Base-by-base conservation (phyloP, 2,797 vertebrate species). In the Betta splendens region DNA sequence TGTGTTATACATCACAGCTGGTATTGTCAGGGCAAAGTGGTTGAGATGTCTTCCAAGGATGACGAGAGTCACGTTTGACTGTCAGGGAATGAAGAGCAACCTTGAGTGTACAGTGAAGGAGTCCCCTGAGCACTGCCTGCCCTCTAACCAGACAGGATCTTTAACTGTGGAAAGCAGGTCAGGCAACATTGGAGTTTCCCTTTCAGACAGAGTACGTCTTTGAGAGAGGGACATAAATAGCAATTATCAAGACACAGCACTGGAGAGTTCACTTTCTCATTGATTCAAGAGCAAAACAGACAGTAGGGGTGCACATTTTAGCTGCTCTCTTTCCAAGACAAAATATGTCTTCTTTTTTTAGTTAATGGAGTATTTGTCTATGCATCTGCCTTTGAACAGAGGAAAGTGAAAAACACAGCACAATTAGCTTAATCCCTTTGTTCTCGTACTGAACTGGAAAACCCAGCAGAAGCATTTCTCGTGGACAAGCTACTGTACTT, bases 101-200 rank as follows among this genome's bases (percentile, higher is more conserved):
- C 69, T 61, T 28, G 13, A 59, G 45, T 44, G 31, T 70, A 69
- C 56, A 63, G 56, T 39, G 46, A 71, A 57, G 54, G 61, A 66
- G 69, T 48, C 60, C 50, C 72, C 40, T 1, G 44, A 64, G 63
- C 26, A 5, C 35, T 26, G 67, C 35, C 20, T 63, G 61, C 49
- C 44, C 64, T 71, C 60, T 15, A 66, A 72, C 58, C 61, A 76
- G 71, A 77, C 68, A 73, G 56, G 64, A 72, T 83, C 69, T 66
- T 62, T 72, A 48, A 61, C 68, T 69, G 66, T 25, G 56, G 55
- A 85, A 82, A 87, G 75, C 78, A 84, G 80, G 85, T 84, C 77
- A 86, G 72, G 75, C 69, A 64, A 84, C 76, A 85, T 38, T 48
- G 77, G 74, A 81, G 65, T 79, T 81, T 73, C 72, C 77, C 77